These are phyloP conservation scores for Rhinopomastus cyanomelas DNA, from an alignment of 2,113 vertebrate species.

Conservation along the genomic window DNA sequence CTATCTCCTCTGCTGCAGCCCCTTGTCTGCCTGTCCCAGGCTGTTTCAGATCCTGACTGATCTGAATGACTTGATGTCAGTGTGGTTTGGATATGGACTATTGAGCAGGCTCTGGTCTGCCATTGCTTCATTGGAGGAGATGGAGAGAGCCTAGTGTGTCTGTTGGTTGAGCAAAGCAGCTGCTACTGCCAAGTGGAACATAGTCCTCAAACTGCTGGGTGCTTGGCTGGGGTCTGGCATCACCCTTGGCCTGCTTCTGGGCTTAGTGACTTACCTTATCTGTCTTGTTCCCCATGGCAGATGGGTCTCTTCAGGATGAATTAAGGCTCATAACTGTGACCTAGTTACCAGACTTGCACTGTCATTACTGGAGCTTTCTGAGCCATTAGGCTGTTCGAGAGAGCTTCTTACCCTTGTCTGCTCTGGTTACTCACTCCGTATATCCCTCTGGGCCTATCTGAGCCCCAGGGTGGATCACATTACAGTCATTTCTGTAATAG, in stretches of 20 bases:
- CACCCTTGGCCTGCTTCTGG: background rate
- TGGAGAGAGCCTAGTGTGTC: background rate
- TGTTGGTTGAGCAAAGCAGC: background rate
- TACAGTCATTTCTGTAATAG: slow-evolving; percentile 28
- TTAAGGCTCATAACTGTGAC: slow-evolving; percentile 60
- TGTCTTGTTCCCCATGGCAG: background rate
- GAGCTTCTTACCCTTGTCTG: background rate
- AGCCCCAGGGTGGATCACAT: background rate
- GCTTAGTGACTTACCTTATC: slow-evolving; percentile 11
- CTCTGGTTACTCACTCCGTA: background rate
- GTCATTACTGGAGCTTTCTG: slow-evolving; percentile 2
- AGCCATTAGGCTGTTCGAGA: background rate
- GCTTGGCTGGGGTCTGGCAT: background rate
- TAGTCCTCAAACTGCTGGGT: background rate
- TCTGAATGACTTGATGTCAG: background rate
- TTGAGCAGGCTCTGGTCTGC: background rate
- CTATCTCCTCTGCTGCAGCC: background rate
- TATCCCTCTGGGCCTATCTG: background rate
- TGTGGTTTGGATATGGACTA: background rate
- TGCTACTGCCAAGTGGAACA: background rate
- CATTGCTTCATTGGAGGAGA: accelerated
- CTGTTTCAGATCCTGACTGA: background rate
- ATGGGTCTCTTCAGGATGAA: slow-evolving; percentile 50
- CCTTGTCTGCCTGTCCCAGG: background rate
- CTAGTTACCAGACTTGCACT: slow-evolving; percentile 45